Conservation (phyloP, 2,888 invertebrate species). For the Conus canariensis region DNA sequence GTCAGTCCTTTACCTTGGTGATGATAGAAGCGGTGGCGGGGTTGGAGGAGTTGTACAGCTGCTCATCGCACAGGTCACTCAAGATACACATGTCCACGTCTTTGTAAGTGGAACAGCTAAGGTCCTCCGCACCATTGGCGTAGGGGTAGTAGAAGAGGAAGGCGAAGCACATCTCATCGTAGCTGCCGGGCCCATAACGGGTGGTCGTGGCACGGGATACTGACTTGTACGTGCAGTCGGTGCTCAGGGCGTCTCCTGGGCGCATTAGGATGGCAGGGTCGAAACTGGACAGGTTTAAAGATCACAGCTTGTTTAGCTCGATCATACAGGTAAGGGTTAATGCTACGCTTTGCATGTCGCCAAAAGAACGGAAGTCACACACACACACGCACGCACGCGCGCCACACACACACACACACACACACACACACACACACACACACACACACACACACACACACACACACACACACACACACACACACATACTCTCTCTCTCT, state of each 20-base stretch:
- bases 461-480: neutral
- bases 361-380: neutral
- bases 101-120: neutral
- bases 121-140: neutral
- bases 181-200: slow-evolving; percentile 12
- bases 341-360: no score
- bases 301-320: no score
- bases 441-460: slow-evolving; percentile 5
- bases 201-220: neutral
- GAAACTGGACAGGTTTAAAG: neutral
- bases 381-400: neutral
- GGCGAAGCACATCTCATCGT: slow-evolving; percentile 37
- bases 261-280: neutral
- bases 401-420: neutral
- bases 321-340: no score
- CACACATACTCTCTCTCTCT: neutral
- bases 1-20: neutral
- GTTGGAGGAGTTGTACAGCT: neutral
- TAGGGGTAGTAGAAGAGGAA: slow-evolving; percentile 28
- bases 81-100: neutral
- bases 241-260: neutral
- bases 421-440: slow-evolving; percentile 3
- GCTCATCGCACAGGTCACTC: neutral
- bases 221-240: slow-evolving; percentile 22
- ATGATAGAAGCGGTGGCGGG: neutral